A percentile compares a stretch with the other conserved stretches of the same genome.
These are phyloP conservation scores for Crossaster papposus DNA, from an alignment of 53 echinoderm and acorn worm genomes.

Conservation along the genomic window DNA sequence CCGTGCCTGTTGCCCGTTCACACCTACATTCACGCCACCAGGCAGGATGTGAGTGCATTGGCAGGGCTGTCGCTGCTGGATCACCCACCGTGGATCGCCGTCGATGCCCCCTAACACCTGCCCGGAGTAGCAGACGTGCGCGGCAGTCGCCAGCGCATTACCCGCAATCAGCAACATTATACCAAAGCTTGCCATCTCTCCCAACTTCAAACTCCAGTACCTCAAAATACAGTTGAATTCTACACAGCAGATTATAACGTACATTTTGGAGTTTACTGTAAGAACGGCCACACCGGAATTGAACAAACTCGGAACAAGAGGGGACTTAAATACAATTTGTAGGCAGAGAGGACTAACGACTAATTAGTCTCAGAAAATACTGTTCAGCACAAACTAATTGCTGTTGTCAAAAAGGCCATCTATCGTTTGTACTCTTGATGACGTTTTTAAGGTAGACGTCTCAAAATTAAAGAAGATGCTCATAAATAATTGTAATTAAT, in stretches of 20 bases:
- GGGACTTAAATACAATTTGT: not conserved
- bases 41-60: not conserved
- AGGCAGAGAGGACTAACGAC: not conserved
- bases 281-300: not conserved
- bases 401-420: not conserved
- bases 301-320: not conserved
- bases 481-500: not conserved
- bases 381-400: not conserved
- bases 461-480: not conserved
- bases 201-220: not conserved
- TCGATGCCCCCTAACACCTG: not conserved
- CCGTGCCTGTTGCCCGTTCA: not conserved
- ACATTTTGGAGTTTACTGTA: not conserved
- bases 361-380: not conserved
- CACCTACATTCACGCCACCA: constrained; percentile 1
- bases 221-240: not conserved
- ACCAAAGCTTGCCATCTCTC: not conserved
- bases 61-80: not conserved
- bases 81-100: not conserved
- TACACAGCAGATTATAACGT: not conserved
- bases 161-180: not conserved
- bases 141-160: not conserved
- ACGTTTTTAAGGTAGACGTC: not conserved
- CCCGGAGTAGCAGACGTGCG: not conserved
- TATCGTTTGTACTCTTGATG: not conserved